Percentiles rank a stretch among this genome's conserved stretches.
Evolutionary conservation across 2,113 vertebrate species (phyloP).

Genomic region (Ceratotherium simum): DNA sequence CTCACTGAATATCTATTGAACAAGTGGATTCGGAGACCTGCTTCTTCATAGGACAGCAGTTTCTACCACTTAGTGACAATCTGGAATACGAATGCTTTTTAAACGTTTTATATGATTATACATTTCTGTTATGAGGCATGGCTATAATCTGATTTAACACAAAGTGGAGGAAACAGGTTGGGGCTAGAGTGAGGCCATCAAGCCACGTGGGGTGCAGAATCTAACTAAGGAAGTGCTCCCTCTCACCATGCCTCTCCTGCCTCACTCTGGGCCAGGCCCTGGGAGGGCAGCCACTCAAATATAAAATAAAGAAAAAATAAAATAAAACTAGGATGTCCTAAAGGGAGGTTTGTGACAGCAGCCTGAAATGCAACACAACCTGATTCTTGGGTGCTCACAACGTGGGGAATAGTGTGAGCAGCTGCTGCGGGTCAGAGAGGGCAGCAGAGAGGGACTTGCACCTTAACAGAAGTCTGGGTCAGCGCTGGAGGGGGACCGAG

Average conservation of each 20-base stretch:
- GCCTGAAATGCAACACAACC: background rate
- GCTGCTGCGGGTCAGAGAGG: background rate
- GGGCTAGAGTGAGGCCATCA: accelerated
- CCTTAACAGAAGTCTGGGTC: background rate
- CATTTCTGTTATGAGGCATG: background rate
- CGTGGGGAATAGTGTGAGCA: accelerated
- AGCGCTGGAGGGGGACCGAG: background rate
- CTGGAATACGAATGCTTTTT: background rate
- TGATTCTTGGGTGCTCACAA: background rate
- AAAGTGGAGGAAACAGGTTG: background rate
- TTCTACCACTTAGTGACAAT: background rate
- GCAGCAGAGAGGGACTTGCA: accelerated
- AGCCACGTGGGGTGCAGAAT: no score
- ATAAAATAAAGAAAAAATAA: background rate
- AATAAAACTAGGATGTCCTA: background rate
- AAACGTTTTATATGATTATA: no score
- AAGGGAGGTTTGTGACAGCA: background rate
- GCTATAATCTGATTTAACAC: background rate
- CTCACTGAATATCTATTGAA: background rate
- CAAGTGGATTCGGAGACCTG: background rate
- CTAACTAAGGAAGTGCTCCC: background rate
- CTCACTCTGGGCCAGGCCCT: background rate
- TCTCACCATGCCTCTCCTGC: background rate
- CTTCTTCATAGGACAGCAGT: background rate
- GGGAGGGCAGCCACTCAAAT: background rate